Evolutionary conservation across 2,888 invertebrate genomes (phyloP).

Genomic region (Keiferia lycopersicella): DNA sequence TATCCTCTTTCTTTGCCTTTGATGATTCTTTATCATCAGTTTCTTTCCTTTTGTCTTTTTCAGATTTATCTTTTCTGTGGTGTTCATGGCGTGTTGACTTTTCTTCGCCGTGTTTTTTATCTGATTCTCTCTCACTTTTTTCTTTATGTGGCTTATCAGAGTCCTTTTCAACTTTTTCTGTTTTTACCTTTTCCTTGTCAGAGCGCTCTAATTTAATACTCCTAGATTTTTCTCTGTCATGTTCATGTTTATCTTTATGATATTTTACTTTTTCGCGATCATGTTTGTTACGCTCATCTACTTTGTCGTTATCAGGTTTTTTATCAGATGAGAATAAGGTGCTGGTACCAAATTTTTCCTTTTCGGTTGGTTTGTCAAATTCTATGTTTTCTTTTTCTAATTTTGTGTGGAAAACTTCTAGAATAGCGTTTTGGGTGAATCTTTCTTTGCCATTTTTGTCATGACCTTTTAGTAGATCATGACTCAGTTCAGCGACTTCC

Average conservation of each 20-base stretch:
- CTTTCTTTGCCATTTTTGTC: constrained; percentile 59
- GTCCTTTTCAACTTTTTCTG: constrained; percentile 50
- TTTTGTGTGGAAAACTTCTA: constrained; percentile 51
- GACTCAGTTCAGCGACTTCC: constrained; percentile 47
- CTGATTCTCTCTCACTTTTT: constrained; percentile 53
- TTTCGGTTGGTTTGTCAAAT: constrained; percentile 63
- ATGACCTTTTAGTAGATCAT: constrained; percentile 44
- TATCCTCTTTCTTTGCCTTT: constrained; percentile 72
- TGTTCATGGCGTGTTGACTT: constrained; percentile 73
- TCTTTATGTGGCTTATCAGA: constrained; percentile 55
- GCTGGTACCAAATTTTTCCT: constrained; percentile 53
- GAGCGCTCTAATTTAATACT: constrained; percentile 51
- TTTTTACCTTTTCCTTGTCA: constrained; percentile 52
- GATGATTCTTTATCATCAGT: constrained; percentile 49
- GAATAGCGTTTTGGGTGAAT: constrained; percentile 44
- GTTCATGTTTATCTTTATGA: constrained; percentile 65
- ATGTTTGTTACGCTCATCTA: constrained; percentile 61
- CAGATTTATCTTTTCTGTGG: constrained; percentile 70
- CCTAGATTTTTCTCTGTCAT: constrained; percentile 61
- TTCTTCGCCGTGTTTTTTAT: constrained; percentile 64
- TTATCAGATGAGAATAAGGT: constrained; percentile 38
- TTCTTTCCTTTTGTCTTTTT: constrained; percentile 67
- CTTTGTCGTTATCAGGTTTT: constrained; percentile 63
- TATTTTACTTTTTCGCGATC: constrained; percentile 68
- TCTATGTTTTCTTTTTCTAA: constrained; percentile 74